These are phyloP conservation scores for Antheraea yamamai DNA, from an alignment of 2,888 invertebrate species.

Conservation along the genomic window DNA sequence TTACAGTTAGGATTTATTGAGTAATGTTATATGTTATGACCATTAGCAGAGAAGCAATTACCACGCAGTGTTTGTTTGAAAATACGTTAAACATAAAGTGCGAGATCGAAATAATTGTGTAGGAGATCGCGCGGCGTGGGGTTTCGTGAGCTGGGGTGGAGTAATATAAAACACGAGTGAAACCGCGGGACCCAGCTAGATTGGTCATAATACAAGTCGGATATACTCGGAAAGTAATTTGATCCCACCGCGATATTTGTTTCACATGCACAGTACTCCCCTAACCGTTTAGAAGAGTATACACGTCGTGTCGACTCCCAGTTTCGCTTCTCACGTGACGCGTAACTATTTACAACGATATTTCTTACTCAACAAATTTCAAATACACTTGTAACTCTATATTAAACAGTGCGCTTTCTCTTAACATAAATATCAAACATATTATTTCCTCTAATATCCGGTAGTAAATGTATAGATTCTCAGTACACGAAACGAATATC, in stretches of 20 bases:
- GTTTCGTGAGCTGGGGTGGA: too few species aligned
- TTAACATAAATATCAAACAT: background rate
- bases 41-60: too few species aligned
- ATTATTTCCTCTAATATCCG: background rate
- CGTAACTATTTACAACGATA: background rate
- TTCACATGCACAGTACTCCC: background rate
- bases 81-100: too few species aligned
- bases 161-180: too few species aligned
- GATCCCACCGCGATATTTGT: conserved; percentile 17
- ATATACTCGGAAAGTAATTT: conserved; percentile 16
- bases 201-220: conserved; percentile 4
- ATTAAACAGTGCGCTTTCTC: background rate
- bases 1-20: too few species aligned
- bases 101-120: too few species aligned
- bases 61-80: too few species aligned
- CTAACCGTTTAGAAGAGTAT: background rate
- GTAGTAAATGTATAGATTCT: background rate
- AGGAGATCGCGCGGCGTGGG: too few species aligned
- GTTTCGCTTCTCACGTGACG: background rate
- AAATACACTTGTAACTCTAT: background rate
- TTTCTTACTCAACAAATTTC: background rate
- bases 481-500: background rate
- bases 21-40: too few species aligned
- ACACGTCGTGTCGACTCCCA: conserved; percentile 3
- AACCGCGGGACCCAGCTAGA: too few species aligned